Percentiles rank a stretch among this genome's conserved stretches.
These are phyloP conservation scores for Melanocharis versteri DNA, from an alignment of 2,113 vertebrate species.

Conservation along the genomic window DNA sequence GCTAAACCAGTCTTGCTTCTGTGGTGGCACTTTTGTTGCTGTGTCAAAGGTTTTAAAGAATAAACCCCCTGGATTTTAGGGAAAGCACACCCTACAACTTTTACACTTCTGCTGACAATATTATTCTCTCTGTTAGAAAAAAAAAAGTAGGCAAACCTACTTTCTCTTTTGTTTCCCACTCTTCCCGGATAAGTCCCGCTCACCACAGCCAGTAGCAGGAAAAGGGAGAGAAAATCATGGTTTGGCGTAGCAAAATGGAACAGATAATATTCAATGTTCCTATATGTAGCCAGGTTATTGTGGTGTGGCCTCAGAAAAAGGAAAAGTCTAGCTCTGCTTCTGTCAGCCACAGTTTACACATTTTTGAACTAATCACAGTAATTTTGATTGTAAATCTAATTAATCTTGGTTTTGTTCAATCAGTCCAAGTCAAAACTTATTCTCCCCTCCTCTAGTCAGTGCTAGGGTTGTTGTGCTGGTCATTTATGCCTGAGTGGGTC, in stretches of 20 bases:
- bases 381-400: neutral
- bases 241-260: neutral
- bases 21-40: neutral
- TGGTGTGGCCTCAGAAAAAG: neutral
- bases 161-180: neutral
- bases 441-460: neutral
- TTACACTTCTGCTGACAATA: neutral
- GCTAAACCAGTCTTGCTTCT: neutral
- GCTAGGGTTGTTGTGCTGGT: neutral
- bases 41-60: neutral
- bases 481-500: neutral
- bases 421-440: neutral
- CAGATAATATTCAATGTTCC: neutral
- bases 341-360: neutral
- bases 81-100: neutral
- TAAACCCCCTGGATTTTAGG: neutral
- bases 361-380: neutral
- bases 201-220: neutral
- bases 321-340: neutral
- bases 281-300: neutral
- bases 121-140: neutral
- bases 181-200: neutral
- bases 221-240: neutral
- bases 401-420: neutral
- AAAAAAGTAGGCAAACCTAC: neutral